phyloP scores from a whole-genome alignment of 2,888 invertebrate genomes.

The Amphipoea lucens region DNA sequence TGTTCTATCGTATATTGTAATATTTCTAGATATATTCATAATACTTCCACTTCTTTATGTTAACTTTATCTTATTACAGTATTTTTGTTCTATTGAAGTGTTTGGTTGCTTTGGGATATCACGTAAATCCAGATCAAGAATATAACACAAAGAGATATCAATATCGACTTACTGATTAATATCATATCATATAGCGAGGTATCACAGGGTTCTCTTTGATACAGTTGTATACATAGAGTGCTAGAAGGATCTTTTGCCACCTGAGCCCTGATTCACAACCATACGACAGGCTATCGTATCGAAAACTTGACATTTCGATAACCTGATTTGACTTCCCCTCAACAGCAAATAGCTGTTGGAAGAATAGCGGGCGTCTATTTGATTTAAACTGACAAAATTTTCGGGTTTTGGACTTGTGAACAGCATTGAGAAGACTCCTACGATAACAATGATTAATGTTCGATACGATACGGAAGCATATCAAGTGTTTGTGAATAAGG shows the following conservation, averaged over 20 bases:
- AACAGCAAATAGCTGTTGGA: too few species aligned
- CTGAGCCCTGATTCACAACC: too few species aligned
- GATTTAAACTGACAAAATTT: too few species aligned
- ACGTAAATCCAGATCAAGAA: constrained; percentile 22
- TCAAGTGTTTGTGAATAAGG: too few species aligned
- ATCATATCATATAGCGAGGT: constrained; percentile 25
- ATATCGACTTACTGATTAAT: constrained; percentile 8
- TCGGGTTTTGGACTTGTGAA: too few species aligned
- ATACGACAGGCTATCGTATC: too few species aligned
- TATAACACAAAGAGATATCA: constrained; percentile 3
- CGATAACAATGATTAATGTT: too few species aligned
- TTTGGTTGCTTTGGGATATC: constrained; percentile 29
- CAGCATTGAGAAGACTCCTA: too few species aligned
- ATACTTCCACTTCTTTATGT: constrained; percentile 58
- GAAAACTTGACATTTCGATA: too few species aligned
- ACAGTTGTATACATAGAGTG: not conserved
- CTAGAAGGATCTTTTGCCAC: not conserved
- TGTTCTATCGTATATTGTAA: constrained; percentile 74
- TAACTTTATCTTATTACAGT: constrained; percentile 50
- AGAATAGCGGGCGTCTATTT: too few species aligned
- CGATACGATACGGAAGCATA: too few species aligned
- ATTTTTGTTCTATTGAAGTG: constrained; percentile 51
- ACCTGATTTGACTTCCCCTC: too few species aligned
- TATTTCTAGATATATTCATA: constrained; percentile 59
- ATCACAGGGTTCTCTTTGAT: constrained; percentile 31